phyloP scores from a whole-genome alignment of 2,113 vertebrate species.

The Pomatorhinus ruficollis region DNA sequence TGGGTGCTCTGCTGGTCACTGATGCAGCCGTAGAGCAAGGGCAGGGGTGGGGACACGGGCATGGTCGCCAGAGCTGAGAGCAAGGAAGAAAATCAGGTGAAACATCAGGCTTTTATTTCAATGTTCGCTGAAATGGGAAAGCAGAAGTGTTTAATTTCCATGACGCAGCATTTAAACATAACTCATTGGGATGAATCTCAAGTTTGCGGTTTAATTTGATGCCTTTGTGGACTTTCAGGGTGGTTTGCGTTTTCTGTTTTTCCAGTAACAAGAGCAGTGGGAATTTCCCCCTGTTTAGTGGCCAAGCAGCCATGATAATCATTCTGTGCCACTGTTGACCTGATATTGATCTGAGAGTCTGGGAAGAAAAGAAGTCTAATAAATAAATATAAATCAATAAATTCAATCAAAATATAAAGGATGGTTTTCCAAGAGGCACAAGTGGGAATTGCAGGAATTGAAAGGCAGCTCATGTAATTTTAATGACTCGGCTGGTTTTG shows the following conservation, averaged over 20 bases:
- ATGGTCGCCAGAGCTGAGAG: background rate
- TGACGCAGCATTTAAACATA: background rate
- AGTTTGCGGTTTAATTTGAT: background rate
- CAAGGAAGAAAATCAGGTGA: background rate
- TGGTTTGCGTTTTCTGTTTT: background rate
- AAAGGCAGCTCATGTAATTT: background rate
- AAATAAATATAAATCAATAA: conserved; percentile 35
- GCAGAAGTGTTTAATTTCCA: background rate
- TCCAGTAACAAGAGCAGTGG: background rate
- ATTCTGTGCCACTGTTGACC: background rate
- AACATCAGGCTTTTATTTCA: background rate
- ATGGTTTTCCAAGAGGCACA: background rate
- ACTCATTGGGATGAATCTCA: background rate
- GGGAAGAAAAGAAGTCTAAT: background rate
- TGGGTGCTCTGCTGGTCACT: background rate
- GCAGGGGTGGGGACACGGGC: rapidly evolving
- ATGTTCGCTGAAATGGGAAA: background rate
- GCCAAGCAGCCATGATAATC: background rate
- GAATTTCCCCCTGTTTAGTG: background rate
- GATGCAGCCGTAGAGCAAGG: rapidly evolving
- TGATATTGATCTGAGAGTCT: background rate
- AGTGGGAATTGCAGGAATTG: background rate
- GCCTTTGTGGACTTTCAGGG: background rate
- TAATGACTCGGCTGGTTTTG: background rate
- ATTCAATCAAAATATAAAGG: background rate